These are phyloP conservation scores for Cyaniris semiargus DNA, from an alignment of 2,888 invertebrate species.

Conservation along the genomic window DNA sequence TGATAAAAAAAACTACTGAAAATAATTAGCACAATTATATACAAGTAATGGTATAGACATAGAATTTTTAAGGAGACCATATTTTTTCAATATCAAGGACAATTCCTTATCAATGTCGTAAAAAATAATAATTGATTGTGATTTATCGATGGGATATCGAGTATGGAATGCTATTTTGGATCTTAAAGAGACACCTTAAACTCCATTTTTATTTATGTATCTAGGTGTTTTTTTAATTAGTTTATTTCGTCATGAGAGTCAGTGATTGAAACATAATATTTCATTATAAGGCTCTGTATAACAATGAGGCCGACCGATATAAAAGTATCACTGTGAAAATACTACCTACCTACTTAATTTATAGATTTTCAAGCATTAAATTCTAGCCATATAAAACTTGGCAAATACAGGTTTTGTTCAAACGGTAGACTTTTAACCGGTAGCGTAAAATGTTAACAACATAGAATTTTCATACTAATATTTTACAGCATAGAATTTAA, in stretches of 20 bases:
- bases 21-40: background rate
- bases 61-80: background rate
- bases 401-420: too few relatives aligned
- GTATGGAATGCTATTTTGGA: slow-evolving; percentile 5
- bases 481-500: background rate
- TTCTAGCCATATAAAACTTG: background rate
- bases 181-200: background rate
- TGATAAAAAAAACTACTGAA: background rate
- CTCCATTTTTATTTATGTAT: background rate
- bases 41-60: background rate
- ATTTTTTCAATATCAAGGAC: background rate
- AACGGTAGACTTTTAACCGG: too few relatives aligned
- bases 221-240: background rate
- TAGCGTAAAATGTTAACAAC: background rate
- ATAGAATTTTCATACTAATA: background rate
- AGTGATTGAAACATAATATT: background rate
- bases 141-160: background rate
- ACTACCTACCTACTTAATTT: background rate
- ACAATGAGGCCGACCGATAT: background rate
- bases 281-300: background rate
- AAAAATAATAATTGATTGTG: background rate
- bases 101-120: background rate
- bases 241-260: background rate
- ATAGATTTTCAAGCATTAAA: background rate
- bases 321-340: background rate